These are phyloP conservation scores for Nannobrachium achirus DNA, from an alignment of 2,113 vertebrate species.

Conservation along the genomic window DNA sequence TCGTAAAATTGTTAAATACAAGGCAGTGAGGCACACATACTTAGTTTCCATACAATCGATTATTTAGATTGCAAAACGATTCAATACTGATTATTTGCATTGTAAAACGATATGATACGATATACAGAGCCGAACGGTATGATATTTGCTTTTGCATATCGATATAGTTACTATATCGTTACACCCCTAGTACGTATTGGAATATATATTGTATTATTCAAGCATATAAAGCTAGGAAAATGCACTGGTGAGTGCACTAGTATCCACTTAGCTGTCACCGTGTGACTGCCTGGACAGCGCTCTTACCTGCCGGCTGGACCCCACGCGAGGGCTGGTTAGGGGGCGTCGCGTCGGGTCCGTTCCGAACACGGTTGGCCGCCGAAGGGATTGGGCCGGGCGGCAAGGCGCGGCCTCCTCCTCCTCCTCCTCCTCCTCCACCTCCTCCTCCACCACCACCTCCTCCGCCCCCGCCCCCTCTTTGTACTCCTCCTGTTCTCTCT, in stretches of 20 bases:
- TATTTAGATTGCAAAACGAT: no score
- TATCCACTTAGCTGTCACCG: background rate
- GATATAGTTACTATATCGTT: no score
- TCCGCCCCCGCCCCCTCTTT: constrained; percentile 79
- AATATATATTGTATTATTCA: background rate
- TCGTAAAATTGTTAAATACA: no score
- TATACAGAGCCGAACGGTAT: no score
- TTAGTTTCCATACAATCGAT: no score
- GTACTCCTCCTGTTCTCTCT: constrained; percentile 88
- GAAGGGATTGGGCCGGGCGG: constrained; percentile 82
- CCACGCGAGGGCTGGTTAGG: constrained; percentile 87
- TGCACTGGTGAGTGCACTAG: no score
- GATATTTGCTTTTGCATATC: no score
- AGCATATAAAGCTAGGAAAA: no score
- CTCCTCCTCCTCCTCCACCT: constrained; percentile 86
- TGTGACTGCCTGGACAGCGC: constrained; percentile 24
- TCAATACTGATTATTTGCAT: no score
- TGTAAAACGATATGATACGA: no score
- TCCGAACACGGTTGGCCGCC: constrained; percentile 90
- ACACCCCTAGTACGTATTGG: no score
- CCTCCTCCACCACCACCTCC: constrained; percentile 89
- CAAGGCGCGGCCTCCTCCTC: constrained; percentile 77
- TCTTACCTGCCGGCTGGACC: constrained; percentile 88
- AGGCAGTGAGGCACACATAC: no score
- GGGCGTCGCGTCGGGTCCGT: constrained; percentile 88